Evolutionary conservation across 2,797 vertebrate genomes (phyloP).

Genomic region (Paguma larvata): DNA sequence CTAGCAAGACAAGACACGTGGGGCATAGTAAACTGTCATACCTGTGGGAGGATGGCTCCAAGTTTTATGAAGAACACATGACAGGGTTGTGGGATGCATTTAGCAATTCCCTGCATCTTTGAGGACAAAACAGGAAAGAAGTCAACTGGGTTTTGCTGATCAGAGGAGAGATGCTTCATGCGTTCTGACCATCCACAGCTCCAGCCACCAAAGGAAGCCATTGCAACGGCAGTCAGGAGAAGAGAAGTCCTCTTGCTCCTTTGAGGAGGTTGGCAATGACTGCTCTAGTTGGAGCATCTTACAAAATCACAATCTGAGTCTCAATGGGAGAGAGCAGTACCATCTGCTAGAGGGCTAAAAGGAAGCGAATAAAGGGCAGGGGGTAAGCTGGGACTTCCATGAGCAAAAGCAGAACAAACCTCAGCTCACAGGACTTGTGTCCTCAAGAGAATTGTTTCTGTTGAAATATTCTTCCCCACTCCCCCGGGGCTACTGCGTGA

Average conservation of each 20-base stretch:
- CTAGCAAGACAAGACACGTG: neutral
- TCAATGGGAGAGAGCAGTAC: neutral
- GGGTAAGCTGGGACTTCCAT: neutral
- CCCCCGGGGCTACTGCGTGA: accelerated
- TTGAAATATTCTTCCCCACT: neutral
- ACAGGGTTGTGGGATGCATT: neutral
- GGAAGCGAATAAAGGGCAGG: neutral
- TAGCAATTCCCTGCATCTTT: neutral
- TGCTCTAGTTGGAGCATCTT: neutral
- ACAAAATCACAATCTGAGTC: neutral
- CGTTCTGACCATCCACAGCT: neutral
- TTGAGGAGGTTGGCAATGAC: neutral
- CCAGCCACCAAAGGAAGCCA: neutral
- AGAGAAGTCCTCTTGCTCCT: neutral
- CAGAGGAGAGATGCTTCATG: neutral
- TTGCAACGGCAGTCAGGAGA: neutral
- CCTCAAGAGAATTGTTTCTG: neutral
- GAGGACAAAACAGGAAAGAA: neutral
- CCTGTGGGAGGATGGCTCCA: neutral
- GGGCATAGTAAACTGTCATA: neutral
- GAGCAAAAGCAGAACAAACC: neutral
- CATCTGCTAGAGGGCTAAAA: neutral
- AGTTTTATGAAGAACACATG: neutral
- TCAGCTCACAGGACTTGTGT: neutral
- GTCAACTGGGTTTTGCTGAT: neutral